Conservation (phyloP, 2,113 vertebrate species). For the Columba livia region DNA sequence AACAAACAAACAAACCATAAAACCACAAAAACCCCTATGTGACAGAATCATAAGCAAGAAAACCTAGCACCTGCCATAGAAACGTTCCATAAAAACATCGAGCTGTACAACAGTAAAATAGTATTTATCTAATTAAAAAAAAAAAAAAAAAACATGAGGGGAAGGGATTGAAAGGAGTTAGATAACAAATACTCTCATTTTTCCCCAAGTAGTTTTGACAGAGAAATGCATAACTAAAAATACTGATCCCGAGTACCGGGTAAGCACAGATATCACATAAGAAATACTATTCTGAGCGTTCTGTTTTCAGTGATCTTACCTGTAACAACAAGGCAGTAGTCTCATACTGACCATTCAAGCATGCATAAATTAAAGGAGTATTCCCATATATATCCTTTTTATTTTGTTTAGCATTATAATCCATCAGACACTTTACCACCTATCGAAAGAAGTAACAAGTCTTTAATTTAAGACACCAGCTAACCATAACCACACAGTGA, state of each 20-base stretch:
- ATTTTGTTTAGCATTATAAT: conserved; percentile 87
- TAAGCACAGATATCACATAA: neutral
- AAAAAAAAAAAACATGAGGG: neutral
- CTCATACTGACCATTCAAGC: conserved; percentile 83
- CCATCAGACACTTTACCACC: conserved; percentile 87
- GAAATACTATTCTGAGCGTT: neutral
- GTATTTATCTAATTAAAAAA: neutral
- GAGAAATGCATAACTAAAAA: neutral
- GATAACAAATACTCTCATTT: neutral
- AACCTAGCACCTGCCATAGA: neutral
- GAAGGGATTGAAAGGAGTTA: neutral
- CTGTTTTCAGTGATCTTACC: conserved; percentile 70
- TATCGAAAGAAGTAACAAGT: conserved; percentile 52
- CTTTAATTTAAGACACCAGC: neutral
- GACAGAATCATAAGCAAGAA: neutral
- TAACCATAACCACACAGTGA: neutral
- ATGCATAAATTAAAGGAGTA: conserved; percentile 89
- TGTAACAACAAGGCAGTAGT: conserved; percentile 78
- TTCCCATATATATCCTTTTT: conserved; percentile 92
- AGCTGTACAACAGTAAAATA: neutral
- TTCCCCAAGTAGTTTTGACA: neutral
- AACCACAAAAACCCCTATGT: accelerated
- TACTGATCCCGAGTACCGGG: neutral
- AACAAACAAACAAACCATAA: neutral
- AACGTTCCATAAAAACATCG: neutral